phyloP scores from a whole-genome alignment of 2,888 invertebrate species.

The Melieria omissa region DNA sequence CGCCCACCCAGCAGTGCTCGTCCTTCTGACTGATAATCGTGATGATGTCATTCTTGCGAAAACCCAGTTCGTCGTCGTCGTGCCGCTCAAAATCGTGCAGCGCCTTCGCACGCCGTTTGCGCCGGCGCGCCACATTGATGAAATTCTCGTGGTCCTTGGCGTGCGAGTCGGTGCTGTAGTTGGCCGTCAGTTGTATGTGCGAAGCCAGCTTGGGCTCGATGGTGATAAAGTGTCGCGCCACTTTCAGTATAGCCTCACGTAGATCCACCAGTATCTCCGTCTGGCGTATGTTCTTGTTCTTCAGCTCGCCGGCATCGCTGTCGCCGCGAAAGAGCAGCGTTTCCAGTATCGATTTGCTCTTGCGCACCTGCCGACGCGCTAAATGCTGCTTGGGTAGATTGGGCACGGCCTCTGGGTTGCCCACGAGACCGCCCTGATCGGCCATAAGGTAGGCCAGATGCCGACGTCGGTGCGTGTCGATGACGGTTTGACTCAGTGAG shows the following conservation, averaged over 20 bases:
- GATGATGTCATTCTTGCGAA: conserved; percentile 97
- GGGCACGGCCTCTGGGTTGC: conserved; percentile 87
- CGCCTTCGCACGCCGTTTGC: conserved; percentile 93
- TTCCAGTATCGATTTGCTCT: conserved; percentile 90
- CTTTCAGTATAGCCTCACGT: conserved; percentile 93
- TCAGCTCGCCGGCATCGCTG: conserved; percentile 79
- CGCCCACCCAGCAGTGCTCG: conserved; percentile 99
- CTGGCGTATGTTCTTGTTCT: conserved; percentile 97
- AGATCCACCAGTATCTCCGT: conserved; percentile 98
- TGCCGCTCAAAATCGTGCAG: conserved; percentile 96
- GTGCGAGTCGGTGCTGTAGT: conserved; percentile 96
- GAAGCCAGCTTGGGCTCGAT: conserved; percentile 87
- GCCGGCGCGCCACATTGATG: conserved; percentile 88
- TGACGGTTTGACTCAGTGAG: conserved; percentile 79
- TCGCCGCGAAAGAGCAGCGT: conserved; percentile 84
- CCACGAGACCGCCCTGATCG: conserved; percentile 92
- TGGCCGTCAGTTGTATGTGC: conserved; percentile 85
- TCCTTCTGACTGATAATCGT: conserved; percentile 97
- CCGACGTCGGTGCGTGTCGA: conserved; percentile 87
- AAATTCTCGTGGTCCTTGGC: conserved; percentile 93
- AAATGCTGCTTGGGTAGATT: conserved; percentile 95
- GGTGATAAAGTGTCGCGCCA: conserved; percentile 93
- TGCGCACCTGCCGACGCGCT: conserved; percentile 87
- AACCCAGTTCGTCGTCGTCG: conserved; percentile 98
- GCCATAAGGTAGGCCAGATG: conserved; percentile 97